phyloP scores from a whole-genome alignment of 2,888 invertebrate species.

The Iselma pallidipennis region DNA sequence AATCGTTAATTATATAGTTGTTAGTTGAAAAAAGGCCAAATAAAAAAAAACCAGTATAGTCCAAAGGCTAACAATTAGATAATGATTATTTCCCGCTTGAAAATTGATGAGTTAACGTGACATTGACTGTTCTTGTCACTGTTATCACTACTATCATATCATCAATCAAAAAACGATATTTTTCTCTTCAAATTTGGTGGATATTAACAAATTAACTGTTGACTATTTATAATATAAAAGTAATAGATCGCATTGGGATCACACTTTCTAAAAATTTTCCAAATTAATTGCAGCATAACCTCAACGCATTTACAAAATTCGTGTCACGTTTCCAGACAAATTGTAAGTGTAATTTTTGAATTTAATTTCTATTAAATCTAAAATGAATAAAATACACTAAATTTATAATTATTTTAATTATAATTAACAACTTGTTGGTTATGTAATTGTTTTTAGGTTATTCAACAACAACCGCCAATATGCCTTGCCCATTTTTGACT shows the following conservation, averaged over 20 bases:
- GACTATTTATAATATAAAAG: too few relatives aligned
- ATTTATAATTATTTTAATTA: too few relatives aligned
- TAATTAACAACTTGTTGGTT: too few relatives aligned
- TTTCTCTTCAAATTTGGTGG: too few relatives aligned
- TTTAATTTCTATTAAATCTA: too few relatives aligned
- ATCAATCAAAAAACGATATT: too few relatives aligned
- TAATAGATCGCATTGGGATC: too few relatives aligned
- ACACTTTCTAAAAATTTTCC: constrained; percentile 1
- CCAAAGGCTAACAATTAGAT: background rate
- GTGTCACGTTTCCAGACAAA: constrained; percentile 1
- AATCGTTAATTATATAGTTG: background rate
- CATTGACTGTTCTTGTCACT: background rate
- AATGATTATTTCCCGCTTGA: background rate
- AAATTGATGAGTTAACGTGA: constrained; percentile 1
- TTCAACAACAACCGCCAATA: constrained; percentile 44
- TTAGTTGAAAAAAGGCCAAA: too few relatives aligned
- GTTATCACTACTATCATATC: too few relatives aligned
- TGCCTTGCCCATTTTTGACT: constrained; percentile 89
- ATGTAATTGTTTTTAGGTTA: constrained; percentile 27
- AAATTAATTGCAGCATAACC: constrained; percentile 8
- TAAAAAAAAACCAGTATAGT: background rate
- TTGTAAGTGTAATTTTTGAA: too few relatives aligned
- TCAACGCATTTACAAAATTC: background rate
- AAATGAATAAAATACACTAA: too few relatives aligned
- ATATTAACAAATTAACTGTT: too few relatives aligned